phyloP scores from a whole-genome alignment of 2,113 vertebrate species.

The Carassius carassius region DNA sequence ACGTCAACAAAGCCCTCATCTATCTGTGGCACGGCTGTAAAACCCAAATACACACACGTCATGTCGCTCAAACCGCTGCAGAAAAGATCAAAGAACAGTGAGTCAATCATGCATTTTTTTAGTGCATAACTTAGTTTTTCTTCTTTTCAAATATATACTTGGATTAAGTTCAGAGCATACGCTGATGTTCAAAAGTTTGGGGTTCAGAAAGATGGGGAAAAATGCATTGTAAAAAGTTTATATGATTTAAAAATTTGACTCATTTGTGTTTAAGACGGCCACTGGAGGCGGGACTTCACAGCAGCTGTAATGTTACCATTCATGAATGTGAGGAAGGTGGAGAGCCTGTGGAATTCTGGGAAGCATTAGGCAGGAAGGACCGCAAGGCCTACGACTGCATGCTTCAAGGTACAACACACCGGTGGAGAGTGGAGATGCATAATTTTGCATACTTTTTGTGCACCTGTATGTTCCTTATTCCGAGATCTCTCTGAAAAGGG shows the following conservation, averaged over 20 bases:
- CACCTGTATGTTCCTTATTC: no score
- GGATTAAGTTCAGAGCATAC: no score
- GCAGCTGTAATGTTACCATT: slow-evolving; percentile 86
- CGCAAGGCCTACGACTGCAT: slow-evolving; percentile 89
- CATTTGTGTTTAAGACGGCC: slow-evolving; percentile 74
- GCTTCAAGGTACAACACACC: slow-evolving; percentile 60
- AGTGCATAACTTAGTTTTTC: no score
- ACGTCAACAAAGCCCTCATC: slow-evolving; percentile 89
- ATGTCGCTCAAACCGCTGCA: slow-evolving; percentile 86
- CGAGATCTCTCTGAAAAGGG: no score
- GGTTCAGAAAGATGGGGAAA: no score
- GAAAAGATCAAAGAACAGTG: slow-evolving; percentile 93
- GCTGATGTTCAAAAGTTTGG: no score
- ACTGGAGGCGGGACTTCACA: slow-evolving; percentile 82
- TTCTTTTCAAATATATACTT: no score
- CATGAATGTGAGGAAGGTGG: slow-evolving; percentile 85
- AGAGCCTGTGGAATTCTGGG: slow-evolving; percentile 82
- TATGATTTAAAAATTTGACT: neutral
- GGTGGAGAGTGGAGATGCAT: no score
- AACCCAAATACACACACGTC: slow-evolving; percentile 84
- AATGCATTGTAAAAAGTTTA: neutral
- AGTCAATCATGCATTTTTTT: slow-evolving; percentile 60
- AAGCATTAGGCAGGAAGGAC: slow-evolving; percentile 80
- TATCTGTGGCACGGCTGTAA: slow-evolving; percentile 98
- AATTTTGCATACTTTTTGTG: no score